These are phyloP conservation scores for Schizopygopsis pylzovi DNA, from an alignment of 2,797 vertebrate genomes.

Conservation along the genomic window DNA sequence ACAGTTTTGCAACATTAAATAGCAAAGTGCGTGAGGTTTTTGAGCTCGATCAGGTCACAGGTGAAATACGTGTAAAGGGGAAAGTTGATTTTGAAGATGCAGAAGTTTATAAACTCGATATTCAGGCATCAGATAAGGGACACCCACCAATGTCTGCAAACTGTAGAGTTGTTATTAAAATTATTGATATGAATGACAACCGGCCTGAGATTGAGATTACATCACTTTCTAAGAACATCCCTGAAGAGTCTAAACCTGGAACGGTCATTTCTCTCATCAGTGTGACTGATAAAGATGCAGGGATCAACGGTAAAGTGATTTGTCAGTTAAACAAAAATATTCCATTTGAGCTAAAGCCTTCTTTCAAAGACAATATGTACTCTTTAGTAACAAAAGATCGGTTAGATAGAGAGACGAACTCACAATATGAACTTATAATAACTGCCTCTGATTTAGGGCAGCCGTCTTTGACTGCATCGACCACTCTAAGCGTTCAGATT, in stretches of 20 bases:
- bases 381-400: constrained; percentile 70
- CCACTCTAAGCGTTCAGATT: constrained; percentile 66
- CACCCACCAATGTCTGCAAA: constrained; percentile 46
- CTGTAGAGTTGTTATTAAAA: constrained; percentile 68
- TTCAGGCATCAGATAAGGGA: too few species aligned
- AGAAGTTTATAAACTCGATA: too few species aligned
- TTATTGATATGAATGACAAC: constrained; percentile 76
- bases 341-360: constrained; percentile 72
- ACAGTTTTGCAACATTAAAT: constrained; percentile 59
- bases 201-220: constrained; percentile 73
- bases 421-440: constrained; percentile 70
- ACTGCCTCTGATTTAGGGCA: constrained; percentile 70
- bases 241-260: constrained; percentile 69
- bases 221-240: constrained; percentile 65
- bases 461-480: constrained; percentile 66
- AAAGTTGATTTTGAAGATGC: too few species aligned
- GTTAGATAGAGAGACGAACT: constrained; percentile 66
- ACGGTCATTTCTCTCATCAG: constrained; percentile 73
- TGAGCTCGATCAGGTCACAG: constrained; percentile 46
- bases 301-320: constrained; percentile 72
- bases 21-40: constrained; percentile 62
- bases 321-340: constrained; percentile 62
- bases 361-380: constrained; percentile 73
- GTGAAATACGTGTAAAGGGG: too few species aligned
- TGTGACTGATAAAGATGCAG: constrained; percentile 71